Conservation (phyloP, 2,888 invertebrate species). For the Vesta saturnalis region DNA sequence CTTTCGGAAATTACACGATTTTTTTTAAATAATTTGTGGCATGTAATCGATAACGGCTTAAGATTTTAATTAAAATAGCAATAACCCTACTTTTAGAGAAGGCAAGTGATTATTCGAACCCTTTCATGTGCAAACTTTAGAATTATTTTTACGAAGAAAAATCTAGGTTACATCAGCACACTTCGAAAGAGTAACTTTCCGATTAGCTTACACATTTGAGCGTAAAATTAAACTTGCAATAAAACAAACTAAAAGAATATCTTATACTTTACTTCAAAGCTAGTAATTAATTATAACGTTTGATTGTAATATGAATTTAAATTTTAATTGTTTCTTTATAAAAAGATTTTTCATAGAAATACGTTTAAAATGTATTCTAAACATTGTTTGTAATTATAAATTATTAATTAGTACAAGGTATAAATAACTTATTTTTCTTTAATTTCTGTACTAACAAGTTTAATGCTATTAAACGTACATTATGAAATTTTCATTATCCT, state of each 20-base stretch:
- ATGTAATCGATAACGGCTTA: not conserved
- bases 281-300: conserved; percentile 26
- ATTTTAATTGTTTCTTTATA: not conserved
- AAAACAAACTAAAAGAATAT: conserved; percentile 16
- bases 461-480: not conserved
- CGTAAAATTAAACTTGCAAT: conserved; percentile 25
- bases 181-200: too few species aligned
- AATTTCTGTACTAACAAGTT: too few species aligned
- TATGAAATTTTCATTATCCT: not conserved
- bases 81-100: not conserved
- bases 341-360: too few species aligned
- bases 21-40: not conserved
- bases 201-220: conserved; percentile 25
- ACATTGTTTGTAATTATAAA: too few species aligned
- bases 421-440: too few species aligned
- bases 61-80: not conserved
- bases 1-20: not conserved
- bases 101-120: too few species aligned
- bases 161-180: too few species aligned
- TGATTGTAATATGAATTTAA: conserved; percentile 20
- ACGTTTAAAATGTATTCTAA: too few species aligned
- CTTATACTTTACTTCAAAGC: not conserved
- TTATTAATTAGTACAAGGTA: too few species aligned
- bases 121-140: too few species aligned
- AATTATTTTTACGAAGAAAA: too few species aligned